Evolutionary conservation across 2,888 invertebrate genomes (phyloP).

Genomic region (Drosophila mulleri): DNA sequence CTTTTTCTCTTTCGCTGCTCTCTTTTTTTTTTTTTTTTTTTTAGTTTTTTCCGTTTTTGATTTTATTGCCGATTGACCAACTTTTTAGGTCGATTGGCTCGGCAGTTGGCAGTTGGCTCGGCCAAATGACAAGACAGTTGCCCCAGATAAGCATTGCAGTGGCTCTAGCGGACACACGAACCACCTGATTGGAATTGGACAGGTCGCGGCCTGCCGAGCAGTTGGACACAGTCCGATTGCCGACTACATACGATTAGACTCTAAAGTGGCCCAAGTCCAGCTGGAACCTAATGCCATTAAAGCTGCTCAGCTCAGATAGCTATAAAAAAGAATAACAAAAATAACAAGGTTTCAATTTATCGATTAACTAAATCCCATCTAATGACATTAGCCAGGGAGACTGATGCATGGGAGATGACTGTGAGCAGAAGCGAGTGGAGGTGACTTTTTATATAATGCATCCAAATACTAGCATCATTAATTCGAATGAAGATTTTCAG

Average conservation of each 20-base stretch:
- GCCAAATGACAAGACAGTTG: conserved; percentile 63
- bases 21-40: conserved; percentile 57
- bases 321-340: conserved; percentile 29
- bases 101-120: conserved; percentile 13
- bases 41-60: conserved; percentile 65
- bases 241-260: conserved; percentile 10
- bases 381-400: conserved; percentile 22
- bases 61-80: conserved; percentile 82
- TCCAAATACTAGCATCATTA: not conserved
- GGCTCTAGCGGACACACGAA: conserved; percentile 18
- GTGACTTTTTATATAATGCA: not conserved
- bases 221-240: conserved; percentile 1
- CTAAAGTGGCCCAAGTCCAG: conserved; percentile 25
- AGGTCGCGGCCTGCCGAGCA: conserved; percentile 42
- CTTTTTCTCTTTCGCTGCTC: conserved; percentile 43
- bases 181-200: conserved; percentile 65
- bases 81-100: conserved; percentile 69
- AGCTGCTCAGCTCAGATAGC: conserved; percentile 26
- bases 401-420: not conserved
- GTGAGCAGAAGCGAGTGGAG: not conserved
- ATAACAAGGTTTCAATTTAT: conserved; percentile 52
- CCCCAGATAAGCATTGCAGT: conserved; percentile 60
- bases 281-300: conserved; percentile 6
- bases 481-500: not conserved
- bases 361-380: conserved; percentile 30